Base-by-base conservation (phyloP, 2,888 invertebrate species). In the Callosobruchus maculatus region DNA sequence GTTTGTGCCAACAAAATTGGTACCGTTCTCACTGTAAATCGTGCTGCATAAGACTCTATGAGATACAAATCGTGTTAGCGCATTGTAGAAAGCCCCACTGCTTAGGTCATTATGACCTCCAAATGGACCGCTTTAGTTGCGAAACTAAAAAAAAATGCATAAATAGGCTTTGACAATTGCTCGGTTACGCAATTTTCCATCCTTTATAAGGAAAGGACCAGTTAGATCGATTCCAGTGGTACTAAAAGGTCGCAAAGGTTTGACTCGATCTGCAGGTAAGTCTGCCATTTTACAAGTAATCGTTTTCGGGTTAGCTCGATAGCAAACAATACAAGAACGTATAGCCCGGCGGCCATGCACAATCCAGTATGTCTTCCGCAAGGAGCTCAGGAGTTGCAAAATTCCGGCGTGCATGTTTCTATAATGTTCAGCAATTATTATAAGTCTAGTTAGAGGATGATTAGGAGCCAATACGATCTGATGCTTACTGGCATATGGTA, bases 51-150 rank as follows among this genome's bases (percentile, higher is more conserved):
- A 22, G 20, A 75, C 76, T n/a, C 75, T 70, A n/a, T 74, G 71
- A 0, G 75, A 74, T 21, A 76, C 70, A 70, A 76, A 75, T 30
- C 74, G 70, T 71, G 74, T 76, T 22, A 77, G 70, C 22, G 74
- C 70, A 72, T 76, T 74, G 21, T 75, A 69, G 30, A 77, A 76
- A 18, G 75, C 67, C 21, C 70, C 67, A n/a, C 70, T 75, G 31
- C 49, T 67, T 20, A 76, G 70, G 68, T 75, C 74, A 20, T 70
- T 22, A 75, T 75, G 20, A 70, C 22, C 31, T 78, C 75, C 22
- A 77, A 72, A 31, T 78, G 78, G 18, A 78, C 75, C 0, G 76
- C 78, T 49, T 78, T 77, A n/a, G 74, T 78, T 21, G 72, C 22
- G 20, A 78, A 77, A 73, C 75, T n/a, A 78, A 21, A 77, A 70